Evolutionary conservation across 30 jellyfish, hydroid and myxozoan genomes (phyloP).

Genomic region (Turritopsis dohrnii): DNA sequence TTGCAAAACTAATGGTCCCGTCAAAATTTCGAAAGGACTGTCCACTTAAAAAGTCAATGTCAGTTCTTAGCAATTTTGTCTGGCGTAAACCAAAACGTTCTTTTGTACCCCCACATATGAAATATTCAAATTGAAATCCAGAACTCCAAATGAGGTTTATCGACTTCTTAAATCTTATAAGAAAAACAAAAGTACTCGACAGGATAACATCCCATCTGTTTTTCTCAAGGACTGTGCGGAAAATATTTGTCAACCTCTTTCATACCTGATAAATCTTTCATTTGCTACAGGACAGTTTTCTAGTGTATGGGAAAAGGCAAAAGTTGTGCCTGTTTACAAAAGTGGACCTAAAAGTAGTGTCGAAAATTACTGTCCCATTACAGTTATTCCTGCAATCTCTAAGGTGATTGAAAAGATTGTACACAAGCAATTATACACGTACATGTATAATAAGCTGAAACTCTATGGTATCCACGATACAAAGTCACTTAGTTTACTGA

Average conservation of each 20-base stretch:
- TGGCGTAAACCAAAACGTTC: neutral
- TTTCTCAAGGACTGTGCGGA: neutral
- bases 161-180: neutral
- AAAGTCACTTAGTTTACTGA: neutral
- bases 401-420: neutral
- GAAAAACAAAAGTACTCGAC: neutral
- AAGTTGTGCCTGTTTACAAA: constrained; percentile 7
- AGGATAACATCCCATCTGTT: neutral
- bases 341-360: neutral
- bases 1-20: no score
- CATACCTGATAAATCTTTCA: neutral
- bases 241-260: neutral
- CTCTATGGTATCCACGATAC: neutral
- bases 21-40: no score
- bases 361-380: neutral
- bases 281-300: neutral
- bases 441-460: neutral
- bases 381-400: neutral
- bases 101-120: neutral
- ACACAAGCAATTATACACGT: neutral
- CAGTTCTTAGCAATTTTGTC: neutral
- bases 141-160: neutral
- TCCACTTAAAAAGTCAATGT: neutral
- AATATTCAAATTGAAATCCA: neutral
- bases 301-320: neutral